Percentiles rank a stretch among this genome's conserved stretches.
phyloP scores from a whole-genome alignment of 2,888 invertebrate genomes.

The Eupithecia abbreviata region DNA sequence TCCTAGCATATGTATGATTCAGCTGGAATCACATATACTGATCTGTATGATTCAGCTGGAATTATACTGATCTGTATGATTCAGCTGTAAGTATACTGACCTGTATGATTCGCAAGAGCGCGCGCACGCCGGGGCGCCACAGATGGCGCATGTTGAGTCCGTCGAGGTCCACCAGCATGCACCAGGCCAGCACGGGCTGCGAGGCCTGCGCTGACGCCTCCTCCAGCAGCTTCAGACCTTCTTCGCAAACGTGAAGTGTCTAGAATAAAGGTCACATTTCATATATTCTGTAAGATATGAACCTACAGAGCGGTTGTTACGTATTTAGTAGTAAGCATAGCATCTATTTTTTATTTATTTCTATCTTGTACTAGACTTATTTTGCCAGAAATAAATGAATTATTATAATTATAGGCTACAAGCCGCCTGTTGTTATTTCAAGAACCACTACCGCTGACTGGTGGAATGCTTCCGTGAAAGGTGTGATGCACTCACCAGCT shows the following conservation, averaged over 20 bases:
- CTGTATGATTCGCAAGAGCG: conserved; percentile 83
- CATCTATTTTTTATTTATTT: no score
- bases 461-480: neutral
- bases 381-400: no score
- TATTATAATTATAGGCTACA: neutral
- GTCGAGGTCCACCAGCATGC: conserved; percentile 95
- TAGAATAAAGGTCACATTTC: conserved; percentile 53
- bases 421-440: neutral
- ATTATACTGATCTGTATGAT: neutral
- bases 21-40: no score
- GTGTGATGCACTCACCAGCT: conserved; percentile 86
- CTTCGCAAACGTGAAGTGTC: conserved; percentile 95
- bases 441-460: neutral
- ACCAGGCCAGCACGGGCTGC: conserved; percentile 94
- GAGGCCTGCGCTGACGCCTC: conserved; percentile 92
- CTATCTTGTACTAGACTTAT: no score
- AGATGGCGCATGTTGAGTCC: conserved; percentile 97
- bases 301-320: no score
- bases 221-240: conserved; percentile 93
- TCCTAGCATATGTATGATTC: no score
- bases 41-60: neutral
- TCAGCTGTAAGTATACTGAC: neutral
- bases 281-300: neutral
- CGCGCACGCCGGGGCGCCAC: conserved; percentile 96
- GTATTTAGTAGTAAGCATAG: no score